These are phyloP conservation scores for Pseudomyrmex dendroicus DNA, from an alignment of 1,140 invertebrate species.

Conservation along the genomic window DNA sequence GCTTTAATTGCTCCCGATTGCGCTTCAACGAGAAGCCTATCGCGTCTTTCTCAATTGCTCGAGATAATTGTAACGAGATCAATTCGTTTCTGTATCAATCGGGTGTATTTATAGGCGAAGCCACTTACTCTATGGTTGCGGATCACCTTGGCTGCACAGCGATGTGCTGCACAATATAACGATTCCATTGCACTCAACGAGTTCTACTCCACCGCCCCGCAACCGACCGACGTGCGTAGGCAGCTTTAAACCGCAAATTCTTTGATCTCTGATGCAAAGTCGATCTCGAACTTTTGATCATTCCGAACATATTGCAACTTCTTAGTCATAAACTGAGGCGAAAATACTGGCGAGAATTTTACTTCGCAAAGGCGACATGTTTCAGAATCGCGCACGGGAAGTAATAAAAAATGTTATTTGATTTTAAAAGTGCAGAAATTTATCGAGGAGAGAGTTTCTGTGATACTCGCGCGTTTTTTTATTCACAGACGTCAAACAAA, in stretches of 20 bases:
- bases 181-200: not conserved
- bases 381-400: not conserved
- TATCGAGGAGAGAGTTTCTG: not conserved
- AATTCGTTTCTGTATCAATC: constrained; percentile 6
- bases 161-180: not conserved
- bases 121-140: not conserved
- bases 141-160: not conserved
- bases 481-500: not conserved
- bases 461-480: not conserved
- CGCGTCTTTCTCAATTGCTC: constrained; percentile 24
- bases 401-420: constrained; percentile 37
- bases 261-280: constrained; percentile 26
- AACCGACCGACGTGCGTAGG: not conserved
- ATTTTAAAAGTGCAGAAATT: constrained; percentile 10
- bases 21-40: not conserved
- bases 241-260: constrained; percentile 29
- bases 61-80: constrained; percentile 19
- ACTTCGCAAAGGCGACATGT: not conserved
- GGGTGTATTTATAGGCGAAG: constrained; percentile 10
- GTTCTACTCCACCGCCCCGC: not conserved
- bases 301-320: constrained; percentile 1
- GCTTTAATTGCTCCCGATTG: not conserved
- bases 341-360: not conserved
- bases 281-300: constrained; percentile 34
- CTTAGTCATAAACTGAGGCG: not conserved